These are phyloP conservation scores for Ceryle rudis DNA, from an alignment of 2,797 vertebrate genomes.

Conservation along the genomic window DNA sequence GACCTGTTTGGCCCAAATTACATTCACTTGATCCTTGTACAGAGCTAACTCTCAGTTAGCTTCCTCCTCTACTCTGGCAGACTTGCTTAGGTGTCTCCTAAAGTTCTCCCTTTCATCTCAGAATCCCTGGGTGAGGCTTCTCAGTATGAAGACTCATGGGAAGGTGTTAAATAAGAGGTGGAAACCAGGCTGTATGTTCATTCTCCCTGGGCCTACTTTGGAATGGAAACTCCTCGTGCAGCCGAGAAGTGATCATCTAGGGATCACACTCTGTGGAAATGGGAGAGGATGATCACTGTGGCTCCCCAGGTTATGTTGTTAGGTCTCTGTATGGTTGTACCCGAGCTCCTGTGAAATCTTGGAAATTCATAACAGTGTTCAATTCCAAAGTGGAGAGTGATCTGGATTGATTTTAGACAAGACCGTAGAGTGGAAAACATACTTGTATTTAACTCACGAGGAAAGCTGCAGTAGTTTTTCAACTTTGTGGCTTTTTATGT, in stretches of 20 bases:
- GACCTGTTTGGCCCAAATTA: not conserved
- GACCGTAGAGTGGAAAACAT: not conserved
- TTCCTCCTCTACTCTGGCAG: not conserved
- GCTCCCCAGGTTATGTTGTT: not conserved
- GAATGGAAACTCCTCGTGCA: not conserved
- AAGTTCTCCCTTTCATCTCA: not conserved
- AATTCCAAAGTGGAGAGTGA: not conserved
- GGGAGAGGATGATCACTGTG: not conserved
- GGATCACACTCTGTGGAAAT: not conserved
- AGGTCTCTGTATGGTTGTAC: not conserved
- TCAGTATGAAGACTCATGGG: not conserved
- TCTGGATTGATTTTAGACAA: not conserved
- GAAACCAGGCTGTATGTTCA: rapidly evolving
- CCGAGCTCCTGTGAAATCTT: not conserved
- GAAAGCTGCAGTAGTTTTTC: not conserved
- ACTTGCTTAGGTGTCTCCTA: not conserved
- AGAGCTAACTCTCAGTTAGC: not conserved
- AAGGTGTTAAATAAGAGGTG: not conserved
- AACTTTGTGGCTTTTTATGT: too few relatives aligned
- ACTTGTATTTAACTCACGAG: not conserved
- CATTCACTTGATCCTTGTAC: not conserved
- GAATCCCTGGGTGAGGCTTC: not conserved
- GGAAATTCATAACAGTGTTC: not conserved
- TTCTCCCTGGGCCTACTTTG: not conserved
- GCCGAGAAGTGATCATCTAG: not conserved